phyloP scores from a whole-genome alignment of 1,140 invertebrate species.

The Drosophila pseudoananassae region DNA sequence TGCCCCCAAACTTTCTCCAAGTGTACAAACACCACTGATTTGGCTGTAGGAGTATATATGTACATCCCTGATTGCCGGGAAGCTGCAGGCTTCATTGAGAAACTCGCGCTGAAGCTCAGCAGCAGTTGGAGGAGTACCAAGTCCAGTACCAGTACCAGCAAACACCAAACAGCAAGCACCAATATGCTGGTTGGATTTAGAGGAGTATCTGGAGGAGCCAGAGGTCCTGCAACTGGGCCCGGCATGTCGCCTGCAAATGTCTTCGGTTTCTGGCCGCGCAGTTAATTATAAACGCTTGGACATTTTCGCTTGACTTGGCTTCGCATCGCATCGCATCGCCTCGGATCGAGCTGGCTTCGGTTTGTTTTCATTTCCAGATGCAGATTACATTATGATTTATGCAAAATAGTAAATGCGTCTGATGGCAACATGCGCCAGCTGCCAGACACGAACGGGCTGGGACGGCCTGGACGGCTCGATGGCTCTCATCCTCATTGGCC shows the following conservation, averaged over 20 bases:
- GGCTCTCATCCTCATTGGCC: constrained; percentile 20
- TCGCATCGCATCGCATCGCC: constrained; percentile 8
- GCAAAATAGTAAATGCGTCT: constrained; percentile 84
- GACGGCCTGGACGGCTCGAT: not conserved
- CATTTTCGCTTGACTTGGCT: constrained; percentile 71
- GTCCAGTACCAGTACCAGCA: constrained; percentile 2
- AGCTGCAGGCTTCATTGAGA: constrained; percentile 73
- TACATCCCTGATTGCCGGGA: constrained; percentile 19
- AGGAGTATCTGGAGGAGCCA: constrained; percentile 40
- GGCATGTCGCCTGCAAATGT: constrained; percentile 79
- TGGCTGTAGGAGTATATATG: constrained; percentile 35
- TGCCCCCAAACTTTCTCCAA: constrained; percentile 3
- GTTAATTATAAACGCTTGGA: constrained; percentile 84
- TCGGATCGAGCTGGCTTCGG: constrained; percentile 32
- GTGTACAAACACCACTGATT: constrained; percentile 35
- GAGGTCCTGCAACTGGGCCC: constrained; percentile 56
- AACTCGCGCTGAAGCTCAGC: constrained; percentile 41
- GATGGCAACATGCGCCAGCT: constrained; percentile 80
- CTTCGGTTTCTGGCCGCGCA: constrained; percentile 72
- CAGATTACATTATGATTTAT: constrained; percentile 84
- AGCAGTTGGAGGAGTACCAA: not conserved
- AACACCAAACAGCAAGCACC: not conserved
- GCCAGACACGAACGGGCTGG: constrained; percentile 33
- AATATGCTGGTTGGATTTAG: constrained; percentile 44
- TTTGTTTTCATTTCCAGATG: constrained; percentile 83